Evolutionary conservation across 2,888 invertebrate genomes (phyloP).

Genomic region (Poecilobothrus nobilitatus): DNA sequence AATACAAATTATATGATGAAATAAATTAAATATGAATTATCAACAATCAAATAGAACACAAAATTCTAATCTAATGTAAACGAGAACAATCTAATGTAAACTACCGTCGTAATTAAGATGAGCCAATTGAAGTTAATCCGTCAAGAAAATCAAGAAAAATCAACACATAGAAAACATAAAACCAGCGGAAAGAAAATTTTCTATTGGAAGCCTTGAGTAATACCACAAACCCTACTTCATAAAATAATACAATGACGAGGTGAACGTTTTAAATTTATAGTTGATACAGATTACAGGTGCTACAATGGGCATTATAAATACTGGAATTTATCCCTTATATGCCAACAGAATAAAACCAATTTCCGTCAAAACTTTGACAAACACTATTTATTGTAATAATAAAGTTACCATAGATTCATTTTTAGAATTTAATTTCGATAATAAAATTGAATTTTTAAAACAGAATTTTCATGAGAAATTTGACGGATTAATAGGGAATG

Average conservation of each 20-base stretch:
- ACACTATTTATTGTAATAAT: background rate
- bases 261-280: constrained; percentile 17
- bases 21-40: no score
- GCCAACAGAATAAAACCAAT: constrained; percentile 8
- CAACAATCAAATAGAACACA: no score
- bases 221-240: constrained; percentile 15
- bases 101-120: no score
- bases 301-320: constrained; percentile 18
- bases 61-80: no score
- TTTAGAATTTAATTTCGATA: constrained; percentile 17
- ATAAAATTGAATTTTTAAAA: constrained; percentile 18
- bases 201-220: constrained; percentile 12
- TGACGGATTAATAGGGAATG: constrained; percentile 19
- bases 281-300: constrained; percentile 19
- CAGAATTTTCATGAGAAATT: constrained; percentile 17
- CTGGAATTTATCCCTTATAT: constrained; percentile 19
- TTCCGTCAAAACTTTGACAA: constrained; percentile 11
- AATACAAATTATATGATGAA: no score
- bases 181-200: constrained; percentile 16
- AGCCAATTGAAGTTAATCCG: constrained; percentile 8
- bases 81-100: no score
- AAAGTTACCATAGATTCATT: constrained; percentile 19
- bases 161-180: no score
- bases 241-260: constrained; percentile 15
- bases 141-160: constrained; percentile 12